Base-by-base conservation (phyloP, 1,140 invertebrate genomes). In the Cepaea nemoralis region DNA sequence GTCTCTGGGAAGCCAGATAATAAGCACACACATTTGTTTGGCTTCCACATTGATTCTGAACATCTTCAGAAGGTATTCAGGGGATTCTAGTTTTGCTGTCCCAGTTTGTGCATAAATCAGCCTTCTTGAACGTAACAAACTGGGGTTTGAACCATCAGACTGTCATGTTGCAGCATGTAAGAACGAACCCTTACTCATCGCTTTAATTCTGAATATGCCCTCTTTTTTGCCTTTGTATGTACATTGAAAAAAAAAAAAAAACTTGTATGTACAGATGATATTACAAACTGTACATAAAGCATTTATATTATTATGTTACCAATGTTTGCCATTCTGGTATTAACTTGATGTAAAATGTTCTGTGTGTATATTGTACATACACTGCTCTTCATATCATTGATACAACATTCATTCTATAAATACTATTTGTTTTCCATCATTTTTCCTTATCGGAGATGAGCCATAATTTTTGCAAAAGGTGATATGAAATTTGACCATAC, bases 401-500 rank as follows among this genome's bases (percentile, higher is more conserved):
- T 63, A 1, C 27, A 31, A 31, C 27, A 63, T 31, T 63, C 8
- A 45, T 45, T 45, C 42, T 16, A 45, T 45, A 16, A 45, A 45
- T 45, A 45, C 42, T 45, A 10, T 45, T 6, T 45, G 8, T 45
- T 6, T 45, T 45, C 16, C 42, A 10, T 10, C 42, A 45, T 45
- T 45, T 16, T 45, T 45, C 16, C 5, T 63, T 5, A 5, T 3
- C 33, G 59, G 27, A 63, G 27, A 31, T 63, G 5, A 31, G 22
- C 12, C 5, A 5, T 27, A 31, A 63, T 31, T 10, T n/a, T 31
- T 63, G 59, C 27, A 27, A 63, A 27, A 63, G 59, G 59, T 63
- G 59, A 63, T 63, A 63, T 31, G 59, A 63, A 63, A 22, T 55
- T 8, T 63, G 59, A 63, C 27, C 59, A 63, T 31, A 63, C n/a